A percentile compares a stretch with the other conserved stretches of the same genome.
Evolutionary conservation across 2,797 vertebrate species (phyloP).

Genomic region (Neomorphus geoffroyi): DNA sequence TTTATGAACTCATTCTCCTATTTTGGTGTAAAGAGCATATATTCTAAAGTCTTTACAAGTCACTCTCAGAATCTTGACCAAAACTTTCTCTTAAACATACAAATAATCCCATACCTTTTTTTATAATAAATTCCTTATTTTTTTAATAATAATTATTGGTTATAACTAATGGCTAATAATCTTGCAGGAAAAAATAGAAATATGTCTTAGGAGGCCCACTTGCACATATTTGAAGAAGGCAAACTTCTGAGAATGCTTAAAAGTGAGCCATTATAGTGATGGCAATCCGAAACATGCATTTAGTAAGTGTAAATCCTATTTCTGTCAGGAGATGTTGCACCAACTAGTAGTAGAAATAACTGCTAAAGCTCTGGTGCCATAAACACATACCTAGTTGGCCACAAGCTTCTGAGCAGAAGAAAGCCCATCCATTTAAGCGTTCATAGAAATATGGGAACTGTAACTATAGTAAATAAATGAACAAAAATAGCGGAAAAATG

Average conservation of each 20-base stretch:
- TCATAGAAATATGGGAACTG: not conserved
- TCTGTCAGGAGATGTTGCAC: not conserved
- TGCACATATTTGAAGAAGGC: not conserved
- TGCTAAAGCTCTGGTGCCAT: not conserved
- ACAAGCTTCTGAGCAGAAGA: not conserved
- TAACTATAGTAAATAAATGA: not conserved
- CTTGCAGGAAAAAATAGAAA: not conserved
- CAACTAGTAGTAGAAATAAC: not conserved
- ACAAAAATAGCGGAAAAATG: not conserved
- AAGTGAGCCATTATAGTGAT: not conserved
- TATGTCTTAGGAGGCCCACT: not conserved
- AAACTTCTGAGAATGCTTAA: not conserved
- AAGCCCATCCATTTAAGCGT: not conserved
- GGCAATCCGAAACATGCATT: not conserved
- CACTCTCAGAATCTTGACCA: not conserved
- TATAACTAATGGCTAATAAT: conserved; percentile 14
- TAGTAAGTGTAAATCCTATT: not conserved
- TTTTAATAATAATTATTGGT: not conserved
- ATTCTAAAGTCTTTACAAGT: not conserved
- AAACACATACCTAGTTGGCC: not conserved
- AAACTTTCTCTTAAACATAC: not conserved
- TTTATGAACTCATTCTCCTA: not conserved
- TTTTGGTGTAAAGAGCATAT: not conserved
- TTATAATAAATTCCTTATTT: not conserved
- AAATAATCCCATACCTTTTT: not conserved